Percentiles rank a stretch among this genome's conserved stretches.
These are phyloP conservation scores for Drosophila ironensis DNA, from an alignment of 1,140 invertebrate species.

Conservation along the genomic window DNA sequence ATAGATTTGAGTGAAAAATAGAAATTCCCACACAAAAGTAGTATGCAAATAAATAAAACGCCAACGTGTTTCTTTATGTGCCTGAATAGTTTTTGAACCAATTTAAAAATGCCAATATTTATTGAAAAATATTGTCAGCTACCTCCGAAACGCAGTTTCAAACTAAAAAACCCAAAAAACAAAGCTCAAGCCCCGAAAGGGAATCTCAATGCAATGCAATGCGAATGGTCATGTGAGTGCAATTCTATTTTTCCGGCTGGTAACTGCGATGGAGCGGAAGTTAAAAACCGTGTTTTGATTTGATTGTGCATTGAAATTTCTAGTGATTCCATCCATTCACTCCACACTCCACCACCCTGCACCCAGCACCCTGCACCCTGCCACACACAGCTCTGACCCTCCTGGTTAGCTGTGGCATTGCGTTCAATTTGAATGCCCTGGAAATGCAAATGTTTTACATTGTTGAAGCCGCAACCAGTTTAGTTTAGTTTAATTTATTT, in stretches of 20 bases:
- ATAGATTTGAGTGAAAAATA: slow-evolving; percentile 26
- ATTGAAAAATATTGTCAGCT: slow-evolving; percentile 67
- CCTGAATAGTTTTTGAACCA: slow-evolving; percentile 70
- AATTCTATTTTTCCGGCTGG: slow-evolving; percentile 46
- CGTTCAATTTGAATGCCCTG: slow-evolving; percentile 24
- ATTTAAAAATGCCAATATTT: slow-evolving; percentile 76
- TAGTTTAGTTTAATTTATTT: slow-evolving; percentile 65
- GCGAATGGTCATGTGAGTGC: slow-evolving; percentile 9
- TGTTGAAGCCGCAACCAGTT: slow-evolving; percentile 46
- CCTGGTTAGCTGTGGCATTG: slow-evolving; percentile 44
- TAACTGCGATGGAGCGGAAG: slow-evolving; percentile 75
- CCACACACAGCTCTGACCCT: too few relatives aligned
- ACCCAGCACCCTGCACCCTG: too few relatives aligned
- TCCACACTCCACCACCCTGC: background rate
- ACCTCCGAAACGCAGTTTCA: slow-evolving; percentile 8
- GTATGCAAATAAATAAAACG: slow-evolving; percentile 67
- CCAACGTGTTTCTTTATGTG: slow-evolving; percentile 60
- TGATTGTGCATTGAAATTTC: slow-evolving; percentile 73
- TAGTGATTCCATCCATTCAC: slow-evolving; percentile 26
- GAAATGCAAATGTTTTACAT: slow-evolving; percentile 68
- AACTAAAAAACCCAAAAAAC: slow-evolving; percentile 19
- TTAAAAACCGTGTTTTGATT: slow-evolving; percentile 79
- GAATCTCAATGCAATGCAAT: slow-evolving; percentile 13
- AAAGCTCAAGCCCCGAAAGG: slow-evolving; percentile 18
- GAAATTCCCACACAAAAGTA: slow-evolving; percentile 11